Evolutionary conservation across 2,797 vertebrate genomes (phyloP).

Genomic region (Chloroceryle amazona): DNA sequence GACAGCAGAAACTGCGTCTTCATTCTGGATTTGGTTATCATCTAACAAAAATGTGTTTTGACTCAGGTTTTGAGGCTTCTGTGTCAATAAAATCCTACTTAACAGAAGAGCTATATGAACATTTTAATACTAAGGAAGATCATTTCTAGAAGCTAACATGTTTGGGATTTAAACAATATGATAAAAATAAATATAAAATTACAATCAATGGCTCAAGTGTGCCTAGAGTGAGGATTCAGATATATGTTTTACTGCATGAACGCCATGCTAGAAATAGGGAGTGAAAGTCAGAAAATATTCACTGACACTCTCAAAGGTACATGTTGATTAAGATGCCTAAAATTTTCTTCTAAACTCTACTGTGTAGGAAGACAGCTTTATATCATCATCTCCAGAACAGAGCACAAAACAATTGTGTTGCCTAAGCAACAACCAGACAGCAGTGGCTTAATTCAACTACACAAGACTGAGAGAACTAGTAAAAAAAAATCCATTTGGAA

Average conservation of each 20-base stretch:
- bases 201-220: background rate
- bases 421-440: background rate
- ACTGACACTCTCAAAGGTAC: background rate
- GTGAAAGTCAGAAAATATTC: background rate
- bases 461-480: background rate
- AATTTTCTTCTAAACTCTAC: background rate
- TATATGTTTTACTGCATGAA: too few relatives aligned
- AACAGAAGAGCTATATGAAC: background rate
- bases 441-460: background rate
- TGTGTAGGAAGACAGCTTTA: background rate
- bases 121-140: background rate
- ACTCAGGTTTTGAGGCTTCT: background rate
- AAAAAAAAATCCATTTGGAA: background rate
- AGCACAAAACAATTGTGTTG: too few relatives aligned
- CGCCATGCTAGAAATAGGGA: background rate
- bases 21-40: rapidly evolving
- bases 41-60: background rate
- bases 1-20: background rate
- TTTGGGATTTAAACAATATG: background rate
- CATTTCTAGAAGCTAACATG: background rate
- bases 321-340: background rate
- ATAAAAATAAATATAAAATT: background rate
- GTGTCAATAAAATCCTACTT: background rate
- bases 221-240: background rate
- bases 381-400: background rate